Percentiles rank a stretch among this genome's conserved stretches.
Conservation (phyloP, 2,113 vertebrate genomes). For the Perca fluviatilis region DNA sequence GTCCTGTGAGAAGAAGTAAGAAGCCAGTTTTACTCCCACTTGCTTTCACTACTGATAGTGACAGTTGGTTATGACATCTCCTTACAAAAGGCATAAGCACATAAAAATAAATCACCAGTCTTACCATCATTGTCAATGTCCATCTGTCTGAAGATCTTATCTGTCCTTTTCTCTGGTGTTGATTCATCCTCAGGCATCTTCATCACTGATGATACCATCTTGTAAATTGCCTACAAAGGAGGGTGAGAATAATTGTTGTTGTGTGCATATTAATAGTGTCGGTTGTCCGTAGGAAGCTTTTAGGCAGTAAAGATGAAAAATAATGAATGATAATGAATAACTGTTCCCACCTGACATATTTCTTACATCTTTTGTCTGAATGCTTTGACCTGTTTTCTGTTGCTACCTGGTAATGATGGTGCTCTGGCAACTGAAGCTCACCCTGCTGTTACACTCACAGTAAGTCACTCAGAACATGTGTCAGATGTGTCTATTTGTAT, state of each 20-base stretch:
- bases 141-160: slow-evolving; percentile 99
- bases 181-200: slow-evolving; percentile 99
- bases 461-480: not conserved
- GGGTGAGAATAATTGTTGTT: not conserved
- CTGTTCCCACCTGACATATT: not conserved
- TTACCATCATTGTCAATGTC: slow-evolving; percentile 98
- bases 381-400: slow-evolving; percentile 38
- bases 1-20: not conserved
- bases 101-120: not conserved
- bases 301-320: not conserved
- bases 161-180: slow-evolving; percentile 97
- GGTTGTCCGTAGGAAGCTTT: not conserved
- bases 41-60: not conserved
- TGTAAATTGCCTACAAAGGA: slow-evolving; percentile 84
- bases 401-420: slow-evolving; percentile 27
- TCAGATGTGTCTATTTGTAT: not conserved
- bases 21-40: not conserved
- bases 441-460: slow-evolving; percentile 15
- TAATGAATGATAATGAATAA: not conserved
- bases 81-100: not conserved
- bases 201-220: slow-evolving; percentile 98
- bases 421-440: slow-evolving; percentile 26
- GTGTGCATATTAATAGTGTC: slow-evolving; percentile 3
- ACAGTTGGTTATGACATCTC: not conserved
- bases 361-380: not conserved